phyloP scores from a whole-genome alignment of 2,113 vertebrate genomes.

The Cacatua alba region DNA sequence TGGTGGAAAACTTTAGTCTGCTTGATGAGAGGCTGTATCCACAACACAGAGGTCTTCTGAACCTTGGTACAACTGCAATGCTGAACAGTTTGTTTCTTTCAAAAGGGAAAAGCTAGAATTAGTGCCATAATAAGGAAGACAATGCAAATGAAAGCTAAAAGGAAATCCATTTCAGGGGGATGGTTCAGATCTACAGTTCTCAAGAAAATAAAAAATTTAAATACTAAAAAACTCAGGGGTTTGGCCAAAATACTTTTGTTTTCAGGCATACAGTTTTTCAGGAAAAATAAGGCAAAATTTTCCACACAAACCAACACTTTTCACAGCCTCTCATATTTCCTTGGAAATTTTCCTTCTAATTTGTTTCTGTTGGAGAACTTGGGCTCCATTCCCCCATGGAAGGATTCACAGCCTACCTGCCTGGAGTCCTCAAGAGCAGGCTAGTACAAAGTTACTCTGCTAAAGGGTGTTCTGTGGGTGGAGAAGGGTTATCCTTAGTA shows the following conservation, averaged over 20 bases:
- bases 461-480: neutral
- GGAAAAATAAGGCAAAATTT: conserved; percentile 28
- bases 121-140: neutral
- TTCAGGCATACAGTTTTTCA: conserved; percentile 32
- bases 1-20: conserved; percentile 19
- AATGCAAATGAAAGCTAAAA: conserved; percentile 30
- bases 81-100: neutral
- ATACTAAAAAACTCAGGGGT: neutral
- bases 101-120: neutral
- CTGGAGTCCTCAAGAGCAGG: neutral
- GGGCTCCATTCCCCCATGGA: neutral
- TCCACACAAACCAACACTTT: conserved; percentile 22
- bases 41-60: conserved; percentile 4
- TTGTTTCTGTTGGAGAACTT: conserved; percentile 38
- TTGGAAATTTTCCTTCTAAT: conserved; percentile 42
- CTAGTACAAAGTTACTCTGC: neutral
- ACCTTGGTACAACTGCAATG: neutral
- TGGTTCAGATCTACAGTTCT: neutral
- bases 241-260: conserved; percentile 4
- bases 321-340: conserved; percentile 39
- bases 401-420: neutral
- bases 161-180: conserved; percentile 7
- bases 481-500: neutral
- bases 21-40: conserved; percentile 33
- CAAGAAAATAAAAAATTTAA: conserved; percentile 33